A percentile compares a stretch with the other conserved stretches of the same genome.
phyloP scores from a whole-genome alignment of 2,888 invertebrate genomes.

The Lagria hirta region DNA sequence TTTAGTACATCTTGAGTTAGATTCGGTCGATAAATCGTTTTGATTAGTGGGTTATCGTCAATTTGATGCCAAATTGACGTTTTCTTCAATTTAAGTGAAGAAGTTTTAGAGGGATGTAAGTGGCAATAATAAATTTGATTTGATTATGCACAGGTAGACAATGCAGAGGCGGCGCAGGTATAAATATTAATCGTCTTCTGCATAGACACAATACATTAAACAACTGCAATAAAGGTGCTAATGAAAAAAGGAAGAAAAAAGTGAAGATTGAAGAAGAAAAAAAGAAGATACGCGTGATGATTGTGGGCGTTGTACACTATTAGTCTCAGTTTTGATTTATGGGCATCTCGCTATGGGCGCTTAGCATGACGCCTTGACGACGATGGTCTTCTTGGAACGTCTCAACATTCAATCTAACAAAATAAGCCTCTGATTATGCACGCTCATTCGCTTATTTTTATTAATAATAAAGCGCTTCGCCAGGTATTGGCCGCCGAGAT shows the following conservation, averaged over 20 bases:
- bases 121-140: no score
- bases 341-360: conserved; percentile 19
- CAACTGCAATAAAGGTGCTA: conserved; percentile 8
- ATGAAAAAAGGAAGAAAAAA: no score
- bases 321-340: conserved; percentile 25
- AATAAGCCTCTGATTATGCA: conserved; percentile 22
- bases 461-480: conserved; percentile 21
- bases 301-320: conserved; percentile 25
- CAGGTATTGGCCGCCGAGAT: conserved; percentile 14
- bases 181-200: conserved; percentile 1
- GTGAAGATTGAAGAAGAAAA: no score
- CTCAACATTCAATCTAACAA: conserved; percentile 11
- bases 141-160: no score
- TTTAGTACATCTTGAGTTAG: no score
- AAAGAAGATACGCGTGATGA: no score
- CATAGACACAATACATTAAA: conserved; percentile 4
- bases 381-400: conserved; percentile 23
- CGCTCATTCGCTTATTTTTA: conserved; percentile 18
- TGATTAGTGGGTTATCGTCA: no score
- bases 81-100: no score
- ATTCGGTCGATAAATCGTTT: no score
- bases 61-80: no score
- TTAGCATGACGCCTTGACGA: no score
- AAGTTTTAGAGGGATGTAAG: no score
- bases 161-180: conserved; percentile 3